These are phyloP conservation scores for Iguana delicatissima DNA, from an alignment of 2,797 vertebrate species.

Conservation along the genomic window DNA sequence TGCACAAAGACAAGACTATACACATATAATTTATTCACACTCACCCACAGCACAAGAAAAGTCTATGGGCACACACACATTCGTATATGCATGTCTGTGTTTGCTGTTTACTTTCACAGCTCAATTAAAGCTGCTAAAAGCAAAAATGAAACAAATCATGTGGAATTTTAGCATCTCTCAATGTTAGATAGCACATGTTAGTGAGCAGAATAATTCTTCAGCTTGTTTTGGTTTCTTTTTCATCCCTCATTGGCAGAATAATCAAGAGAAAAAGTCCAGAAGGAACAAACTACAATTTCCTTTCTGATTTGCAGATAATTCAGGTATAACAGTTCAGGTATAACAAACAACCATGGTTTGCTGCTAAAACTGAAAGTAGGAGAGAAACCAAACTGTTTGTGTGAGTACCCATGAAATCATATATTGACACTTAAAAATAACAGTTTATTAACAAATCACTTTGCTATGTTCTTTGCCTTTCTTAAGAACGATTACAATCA, in stretches of 20 bases:
- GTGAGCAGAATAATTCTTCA: slow-evolving; percentile 10
- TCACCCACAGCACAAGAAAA: background rate
- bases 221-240: background rate
- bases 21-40: background rate
- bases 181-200: background rate
- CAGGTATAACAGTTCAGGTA: background rate
- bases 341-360: background rate
- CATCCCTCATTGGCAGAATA: background rate
- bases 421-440: background rate
- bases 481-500: background rate
- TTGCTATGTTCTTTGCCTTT: background rate
- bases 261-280: background rate
- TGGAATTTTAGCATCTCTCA: background rate
- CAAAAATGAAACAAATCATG: background rate
- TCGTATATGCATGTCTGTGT: too few relatives aligned
- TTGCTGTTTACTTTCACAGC: background rate
- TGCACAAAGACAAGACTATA: background rate
- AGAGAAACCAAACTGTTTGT: background rate
- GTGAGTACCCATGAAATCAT: background rate
- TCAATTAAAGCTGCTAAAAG: background rate
- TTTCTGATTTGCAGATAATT: background rate
- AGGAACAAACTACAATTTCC: background rate
- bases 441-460: background rate
- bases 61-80: too few relatives aligned
- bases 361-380: background rate